Percentiles rank a stretch among this genome's conserved stretches.
phyloP scores from a whole-genome alignment of 1,140 invertebrate species.

The Trialeurodes vaporariorum region DNA sequence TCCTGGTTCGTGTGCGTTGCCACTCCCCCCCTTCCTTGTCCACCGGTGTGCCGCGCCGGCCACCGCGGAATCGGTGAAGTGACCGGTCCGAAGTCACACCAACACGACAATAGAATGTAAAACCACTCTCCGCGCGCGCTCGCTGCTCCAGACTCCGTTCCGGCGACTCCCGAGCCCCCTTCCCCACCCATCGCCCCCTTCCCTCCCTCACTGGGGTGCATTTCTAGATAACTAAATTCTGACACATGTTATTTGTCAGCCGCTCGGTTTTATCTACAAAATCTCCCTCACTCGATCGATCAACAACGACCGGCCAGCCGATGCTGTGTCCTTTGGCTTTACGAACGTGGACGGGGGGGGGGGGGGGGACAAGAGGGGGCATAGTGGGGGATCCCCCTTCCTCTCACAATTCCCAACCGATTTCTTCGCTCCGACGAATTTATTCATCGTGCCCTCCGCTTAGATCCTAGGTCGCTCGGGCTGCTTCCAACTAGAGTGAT shows the following conservation, averaged over 20 bases:
- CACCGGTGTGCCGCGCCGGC: too few species aligned
- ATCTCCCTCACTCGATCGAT: not conserved
- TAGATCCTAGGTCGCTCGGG: too few species aligned
- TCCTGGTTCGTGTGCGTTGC: too few species aligned
- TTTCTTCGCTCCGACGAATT: not conserved
- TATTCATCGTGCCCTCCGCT: not conserved
- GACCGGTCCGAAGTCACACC: not conserved
- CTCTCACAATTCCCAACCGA: too few species aligned
- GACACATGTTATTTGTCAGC: not conserved
- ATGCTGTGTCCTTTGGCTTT: too few species aligned
- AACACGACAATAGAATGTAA: not conserved
- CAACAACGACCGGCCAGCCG: not conserved
- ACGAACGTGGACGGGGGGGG: too few species aligned
- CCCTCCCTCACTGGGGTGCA: not conserved
- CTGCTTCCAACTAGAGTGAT: too few species aligned
- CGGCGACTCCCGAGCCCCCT: not conserved
- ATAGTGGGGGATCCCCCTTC: too few species aligned
- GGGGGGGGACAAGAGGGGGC: too few species aligned
- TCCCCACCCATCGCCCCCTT: not conserved
- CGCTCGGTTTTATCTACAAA: not conserved
- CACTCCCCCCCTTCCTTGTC: too few species aligned
- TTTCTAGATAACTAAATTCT: not conserved
- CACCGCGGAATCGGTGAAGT: too few species aligned
- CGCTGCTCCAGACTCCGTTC: not conserved
- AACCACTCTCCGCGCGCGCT: not conserved